Conservation (phyloP, 2,888 invertebrate species). For the Meiosimyza decipiens region DNA sequence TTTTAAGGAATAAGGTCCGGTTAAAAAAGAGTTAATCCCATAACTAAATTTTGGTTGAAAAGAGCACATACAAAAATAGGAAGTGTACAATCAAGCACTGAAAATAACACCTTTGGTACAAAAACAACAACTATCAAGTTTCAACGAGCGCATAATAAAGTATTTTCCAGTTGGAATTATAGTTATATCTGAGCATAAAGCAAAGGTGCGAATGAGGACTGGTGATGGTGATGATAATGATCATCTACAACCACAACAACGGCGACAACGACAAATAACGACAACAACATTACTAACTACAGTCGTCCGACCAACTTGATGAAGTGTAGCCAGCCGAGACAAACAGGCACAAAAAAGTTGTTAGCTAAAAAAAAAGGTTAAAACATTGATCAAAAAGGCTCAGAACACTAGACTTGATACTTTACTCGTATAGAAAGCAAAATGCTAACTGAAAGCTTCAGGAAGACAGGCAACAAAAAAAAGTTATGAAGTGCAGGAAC, state of each 20-base stretch:
- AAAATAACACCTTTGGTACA: slow-evolving; percentile 51
- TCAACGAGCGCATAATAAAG: slow-evolving; percentile 15
- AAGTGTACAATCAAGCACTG: slow-evolving; percentile 41
- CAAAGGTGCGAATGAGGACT: slow-evolving; percentile 24
- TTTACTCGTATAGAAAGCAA: too few relatives aligned
- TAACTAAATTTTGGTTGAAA: neutral
- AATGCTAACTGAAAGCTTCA: too few relatives aligned
- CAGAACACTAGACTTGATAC: too few relatives aligned
- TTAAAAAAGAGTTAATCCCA: too few relatives aligned
- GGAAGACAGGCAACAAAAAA: too few relatives aligned
- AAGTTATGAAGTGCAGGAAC: too few relatives aligned
- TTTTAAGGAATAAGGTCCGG: too few relatives aligned
- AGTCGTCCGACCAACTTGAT: too few relatives aligned
- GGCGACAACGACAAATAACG: slow-evolving; percentile 3
- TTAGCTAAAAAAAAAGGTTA: too few relatives aligned
- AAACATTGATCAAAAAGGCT: too few relatives aligned
- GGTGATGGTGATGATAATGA: neutral
- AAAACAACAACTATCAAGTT: neutral
- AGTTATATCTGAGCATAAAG: slow-evolving; percentile 7
- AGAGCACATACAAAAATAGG: neutral
- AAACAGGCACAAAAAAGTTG: too few relatives aligned
- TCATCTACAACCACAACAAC: neutral
- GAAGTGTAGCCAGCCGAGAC: too few relatives aligned
- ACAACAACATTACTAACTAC: slow-evolving; percentile 2
- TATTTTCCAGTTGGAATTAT: slow-evolving; percentile 23